A percentile compares a stretch with the other conserved stretches of the same genome.
These are phyloP conservation scores for Rhabdomys pumilio DNA, from an alignment of 2,797 vertebrate species.

Conservation along the genomic window DNA sequence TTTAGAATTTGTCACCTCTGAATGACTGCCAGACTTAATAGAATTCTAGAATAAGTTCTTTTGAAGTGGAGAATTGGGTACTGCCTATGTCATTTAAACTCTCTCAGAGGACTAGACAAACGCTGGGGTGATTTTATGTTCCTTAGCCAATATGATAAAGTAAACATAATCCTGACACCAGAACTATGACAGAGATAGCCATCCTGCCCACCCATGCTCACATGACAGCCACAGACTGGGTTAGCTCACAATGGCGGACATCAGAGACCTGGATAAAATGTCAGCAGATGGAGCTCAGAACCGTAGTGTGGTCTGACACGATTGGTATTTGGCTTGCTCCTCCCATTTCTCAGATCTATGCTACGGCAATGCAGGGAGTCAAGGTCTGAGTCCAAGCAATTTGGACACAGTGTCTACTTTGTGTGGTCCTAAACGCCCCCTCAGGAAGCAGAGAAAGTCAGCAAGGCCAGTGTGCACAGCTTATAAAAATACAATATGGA, in stretches of 20 bases:
- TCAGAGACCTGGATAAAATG: neutral
- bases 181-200: neutral
- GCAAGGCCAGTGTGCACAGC: neutral
- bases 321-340: neutral
- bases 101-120: neutral
- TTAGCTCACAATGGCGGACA: neutral
- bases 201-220: neutral
- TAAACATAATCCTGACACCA: neutral
- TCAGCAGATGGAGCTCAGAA: neutral
- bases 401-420: neutral
- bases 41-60: neutral
- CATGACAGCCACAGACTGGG: neutral
- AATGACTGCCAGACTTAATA: neutral
- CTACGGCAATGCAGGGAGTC: neutral
- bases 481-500: conserved; percentile 19
- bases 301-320: neutral
- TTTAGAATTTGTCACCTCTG: conserved; percentile 11
- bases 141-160: conserved; percentile 2
- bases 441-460: neutral
- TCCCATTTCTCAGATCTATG: neutral
- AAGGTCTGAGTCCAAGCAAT: neutral
- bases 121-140: neutral
- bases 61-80: neutral
- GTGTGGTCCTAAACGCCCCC: neutral
- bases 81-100: neutral